phyloP scores from a whole-genome alignment of 2,888 invertebrate genomes.

The Melipona bicolor region DNA sequence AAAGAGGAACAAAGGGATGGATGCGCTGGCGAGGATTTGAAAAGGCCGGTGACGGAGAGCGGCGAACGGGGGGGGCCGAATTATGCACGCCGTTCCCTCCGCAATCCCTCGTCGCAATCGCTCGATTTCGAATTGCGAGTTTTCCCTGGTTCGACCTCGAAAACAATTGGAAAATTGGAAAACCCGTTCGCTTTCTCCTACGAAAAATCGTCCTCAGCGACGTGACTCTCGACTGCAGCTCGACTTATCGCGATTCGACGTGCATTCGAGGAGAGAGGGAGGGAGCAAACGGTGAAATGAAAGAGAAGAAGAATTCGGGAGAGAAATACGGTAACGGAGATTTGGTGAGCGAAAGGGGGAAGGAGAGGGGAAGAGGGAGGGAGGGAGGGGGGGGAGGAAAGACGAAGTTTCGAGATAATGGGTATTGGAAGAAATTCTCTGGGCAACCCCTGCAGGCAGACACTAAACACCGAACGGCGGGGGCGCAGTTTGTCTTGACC shows the following conservation, averaged over 20 bases:
- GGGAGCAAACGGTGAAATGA: slow-evolving; percentile 41
- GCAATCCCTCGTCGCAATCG: background rate
- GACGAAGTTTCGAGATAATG: slow-evolving; percentile 73
- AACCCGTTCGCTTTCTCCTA: no score
- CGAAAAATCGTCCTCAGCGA: no score
- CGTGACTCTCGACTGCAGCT: background rate
- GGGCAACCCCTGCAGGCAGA: slow-evolving; percentile 73
- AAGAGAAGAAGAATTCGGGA: slow-evolving; percentile 22
- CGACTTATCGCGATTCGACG: slow-evolving; percentile 32
- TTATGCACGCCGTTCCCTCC: background rate
- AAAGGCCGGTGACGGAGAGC: background rate
- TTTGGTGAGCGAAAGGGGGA: slow-evolving; percentile 2
- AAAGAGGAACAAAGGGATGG: slow-evolving; percentile 9
- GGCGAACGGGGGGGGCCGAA: slow-evolving; percentile 2
- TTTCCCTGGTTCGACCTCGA: background rate
- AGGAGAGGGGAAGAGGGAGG: slow-evolving; percentile 37
- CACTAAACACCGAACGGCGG: slow-evolving; percentile 78
- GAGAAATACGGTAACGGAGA: slow-evolving; percentile 50
- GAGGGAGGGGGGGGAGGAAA: slow-evolving; percentile 48
- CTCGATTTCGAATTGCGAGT: slow-evolving; percentile 11
- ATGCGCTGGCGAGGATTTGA: background rate
- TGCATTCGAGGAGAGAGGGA: slow-evolving; percentile 28
- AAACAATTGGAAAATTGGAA: no score
- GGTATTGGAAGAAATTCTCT: slow-evolving; percentile 75
- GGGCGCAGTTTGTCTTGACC: slow-evolving; percentile 84